Percentiles rank a stretch among this genome's conserved stretches.
These are phyloP conservation scores for Panthera uncia DNA, from an alignment of 2,113 vertebrate genomes.

Conservation along the genomic window DNA sequence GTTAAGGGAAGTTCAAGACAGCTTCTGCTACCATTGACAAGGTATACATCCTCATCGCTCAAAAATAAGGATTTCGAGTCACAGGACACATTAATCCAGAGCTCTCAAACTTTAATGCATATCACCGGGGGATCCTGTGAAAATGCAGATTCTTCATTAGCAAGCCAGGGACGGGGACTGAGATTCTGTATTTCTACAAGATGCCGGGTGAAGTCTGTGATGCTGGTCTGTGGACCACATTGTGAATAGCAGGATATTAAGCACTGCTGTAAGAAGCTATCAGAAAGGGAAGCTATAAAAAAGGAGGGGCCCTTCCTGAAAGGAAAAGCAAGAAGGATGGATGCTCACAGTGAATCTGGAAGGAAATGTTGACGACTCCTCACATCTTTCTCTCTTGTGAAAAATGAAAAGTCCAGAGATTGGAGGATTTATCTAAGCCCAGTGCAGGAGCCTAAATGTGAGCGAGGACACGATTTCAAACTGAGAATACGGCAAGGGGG, in stretches of 20 bases:
- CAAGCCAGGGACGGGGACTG: not conserved
- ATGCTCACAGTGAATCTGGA: not conserved
- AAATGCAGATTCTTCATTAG: not conserved
- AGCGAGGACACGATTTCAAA: not conserved
- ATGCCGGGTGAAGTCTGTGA: not conserved
- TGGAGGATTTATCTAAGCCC: not conserved
- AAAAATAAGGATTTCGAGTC: not conserved
- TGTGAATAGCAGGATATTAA: not conserved
- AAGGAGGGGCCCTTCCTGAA: not conserved
- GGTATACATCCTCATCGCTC: not conserved
- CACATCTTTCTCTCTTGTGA: not conserved
- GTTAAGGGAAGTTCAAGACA: not conserved
- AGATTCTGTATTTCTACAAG: not conserved
- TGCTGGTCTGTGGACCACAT: not conserved
- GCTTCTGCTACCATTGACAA: not conserved
- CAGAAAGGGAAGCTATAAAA: not conserved
- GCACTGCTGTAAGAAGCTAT: not conserved
- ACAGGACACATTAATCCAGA: not conserved
- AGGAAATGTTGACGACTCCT: not conserved
- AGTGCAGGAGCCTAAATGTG: not conserved
- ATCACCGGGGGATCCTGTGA: not conserved
- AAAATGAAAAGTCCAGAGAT: not conserved
- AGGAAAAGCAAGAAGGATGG: not conserved
- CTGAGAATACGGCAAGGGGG: not conserved
- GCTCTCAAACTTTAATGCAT: not conserved